Conservation (phyloP, 1,140 invertebrate genomes). For the Zaprionus ornatus region DNA sequence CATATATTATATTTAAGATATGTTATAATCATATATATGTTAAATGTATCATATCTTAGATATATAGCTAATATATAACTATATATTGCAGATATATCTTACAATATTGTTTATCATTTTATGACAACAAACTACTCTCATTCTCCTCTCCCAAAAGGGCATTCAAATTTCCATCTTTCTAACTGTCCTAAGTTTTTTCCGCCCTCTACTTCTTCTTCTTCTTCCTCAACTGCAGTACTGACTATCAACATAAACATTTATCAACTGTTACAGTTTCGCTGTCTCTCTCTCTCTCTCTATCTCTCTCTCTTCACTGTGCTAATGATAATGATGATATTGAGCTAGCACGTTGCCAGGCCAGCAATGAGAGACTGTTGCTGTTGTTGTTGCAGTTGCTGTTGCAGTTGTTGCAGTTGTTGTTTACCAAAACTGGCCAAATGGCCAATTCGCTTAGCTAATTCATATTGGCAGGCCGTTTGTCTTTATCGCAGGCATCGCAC, state of each 20-base stretch:
- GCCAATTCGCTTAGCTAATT: slow-evolving; percentile 81
- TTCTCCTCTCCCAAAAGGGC: slow-evolving; percentile 27
- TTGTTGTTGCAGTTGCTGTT: not conserved
- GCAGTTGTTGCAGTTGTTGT: slow-evolving; percentile 35
- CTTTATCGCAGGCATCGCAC: slow-evolving; percentile 71
- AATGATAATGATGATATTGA: slow-evolving; percentile 80
- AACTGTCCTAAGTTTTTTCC: not conserved
- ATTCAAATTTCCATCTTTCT: slow-evolving; percentile 32
- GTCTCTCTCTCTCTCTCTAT: slow-evolving; percentile 20
- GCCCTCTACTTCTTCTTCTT: slow-evolving; percentile 3
- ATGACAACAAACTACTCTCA: no score
- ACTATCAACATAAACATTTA: slow-evolving; percentile 81
- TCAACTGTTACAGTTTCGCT: slow-evolving; percentile 76
- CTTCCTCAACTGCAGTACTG: slow-evolving; percentile 44
- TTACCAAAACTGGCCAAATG: slow-evolving; percentile 74
- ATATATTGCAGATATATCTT: no score
- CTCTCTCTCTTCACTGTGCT: slow-evolving; percentile 49
- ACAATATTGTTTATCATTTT: no score
- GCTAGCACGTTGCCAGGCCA: slow-evolving; percentile 31
- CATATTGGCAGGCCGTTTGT: slow-evolving; percentile 80
- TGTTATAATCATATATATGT: no score
- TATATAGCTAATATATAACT: no score
- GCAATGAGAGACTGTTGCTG: no score
- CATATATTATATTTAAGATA: no score
- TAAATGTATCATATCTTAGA: no score